Base-by-base conservation (phyloP, 2,888 invertebrate species). In the Lacanobia oleracea region DNA sequence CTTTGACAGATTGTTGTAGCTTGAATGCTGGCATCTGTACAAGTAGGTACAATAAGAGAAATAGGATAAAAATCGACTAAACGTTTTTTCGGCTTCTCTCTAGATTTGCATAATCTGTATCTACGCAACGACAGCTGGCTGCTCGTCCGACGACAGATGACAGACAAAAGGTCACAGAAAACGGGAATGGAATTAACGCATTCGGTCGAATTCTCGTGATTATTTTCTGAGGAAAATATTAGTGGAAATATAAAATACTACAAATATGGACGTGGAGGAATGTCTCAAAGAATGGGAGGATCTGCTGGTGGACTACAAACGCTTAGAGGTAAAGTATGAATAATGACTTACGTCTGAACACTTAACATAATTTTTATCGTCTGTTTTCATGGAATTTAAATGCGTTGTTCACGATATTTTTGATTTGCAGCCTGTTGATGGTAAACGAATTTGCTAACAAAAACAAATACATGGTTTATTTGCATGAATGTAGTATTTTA, bases 251-350 rank as follows among this genome's bases (percentile, higher is more conserved):
- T 67, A 21, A 61, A 80, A 79, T 69, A 82, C 60, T 72, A 57
- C 63, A 33, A 89, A 82, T 78, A 97, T 97, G 97, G 97, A 97
- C 88, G 93, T 96, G 79, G 97, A 97, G 83, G 97, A 97, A 86
- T 96, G 97, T 91, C 78, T 97, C 62, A 97, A 97, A 90, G 98
- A 98, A 90, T 98, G 98, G 98, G 97, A 97, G 82, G 98, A 98
- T 90, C 96, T 98, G 82, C 94, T 97, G 71, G 96, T 96, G 59
- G 98, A 98, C 91, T 98, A 97, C 92, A 98, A 97, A 92, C 97
- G 97, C 78, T 96, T 98, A 78, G 98, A 98, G 97, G 98, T 98
- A 96, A 92, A 79, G 16, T 61, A 57, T 62, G 40, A 56, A 18
- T 48, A n/a, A 54, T 63, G 53, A 69, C 56, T 67, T 65, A 70